phyloP scores from a whole-genome alignment of 1,140 invertebrate genomes.

The Pogonognathellus flavescens region DNA sequence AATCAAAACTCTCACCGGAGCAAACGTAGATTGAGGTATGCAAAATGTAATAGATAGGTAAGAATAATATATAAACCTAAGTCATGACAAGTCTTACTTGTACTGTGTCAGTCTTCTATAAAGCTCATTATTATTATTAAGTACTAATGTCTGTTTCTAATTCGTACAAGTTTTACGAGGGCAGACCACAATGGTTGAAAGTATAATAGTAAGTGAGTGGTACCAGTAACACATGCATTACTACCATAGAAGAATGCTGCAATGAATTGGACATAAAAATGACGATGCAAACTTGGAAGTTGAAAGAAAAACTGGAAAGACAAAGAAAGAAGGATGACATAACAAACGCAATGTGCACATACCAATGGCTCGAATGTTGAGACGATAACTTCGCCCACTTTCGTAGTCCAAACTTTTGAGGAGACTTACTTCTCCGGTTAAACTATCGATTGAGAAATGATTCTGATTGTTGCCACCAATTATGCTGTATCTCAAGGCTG shows the following conservation, averaged over 20 bases:
- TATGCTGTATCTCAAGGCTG: constrained; percentile 91
- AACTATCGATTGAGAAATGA: constrained; percentile 93
- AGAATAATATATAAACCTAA: too few species aligned
- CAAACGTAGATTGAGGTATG: neutral
- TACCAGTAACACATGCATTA: too few species aligned
- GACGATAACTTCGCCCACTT: constrained; percentile 82
- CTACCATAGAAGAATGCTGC: too few species aligned
- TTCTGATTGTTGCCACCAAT: constrained; percentile 94
- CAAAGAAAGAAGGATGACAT: constrained; percentile 39
- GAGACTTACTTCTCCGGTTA: constrained; percentile 87
- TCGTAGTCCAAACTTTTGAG: constrained; percentile 93
- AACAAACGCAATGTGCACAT: constrained; percentile 79
- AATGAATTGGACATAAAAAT: neutral
- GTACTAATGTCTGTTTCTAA: too few species aligned
- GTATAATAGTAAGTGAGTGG: too few species aligned
- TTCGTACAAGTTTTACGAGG: too few species aligned
- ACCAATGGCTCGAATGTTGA: constrained; percentile 91
- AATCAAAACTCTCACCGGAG: constrained; percentile 9
- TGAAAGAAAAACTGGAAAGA: neutral
- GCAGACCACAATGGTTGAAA: too few species aligned
- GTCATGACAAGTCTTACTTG: too few species aligned
- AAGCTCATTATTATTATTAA: too few species aligned
- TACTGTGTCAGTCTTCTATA: too few species aligned
- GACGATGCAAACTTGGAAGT: neutral
- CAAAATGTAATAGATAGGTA: neutral